Conservation (phyloP, 64 coral and sea anemone species). For the Stichodactyla mertensii region DNA sequence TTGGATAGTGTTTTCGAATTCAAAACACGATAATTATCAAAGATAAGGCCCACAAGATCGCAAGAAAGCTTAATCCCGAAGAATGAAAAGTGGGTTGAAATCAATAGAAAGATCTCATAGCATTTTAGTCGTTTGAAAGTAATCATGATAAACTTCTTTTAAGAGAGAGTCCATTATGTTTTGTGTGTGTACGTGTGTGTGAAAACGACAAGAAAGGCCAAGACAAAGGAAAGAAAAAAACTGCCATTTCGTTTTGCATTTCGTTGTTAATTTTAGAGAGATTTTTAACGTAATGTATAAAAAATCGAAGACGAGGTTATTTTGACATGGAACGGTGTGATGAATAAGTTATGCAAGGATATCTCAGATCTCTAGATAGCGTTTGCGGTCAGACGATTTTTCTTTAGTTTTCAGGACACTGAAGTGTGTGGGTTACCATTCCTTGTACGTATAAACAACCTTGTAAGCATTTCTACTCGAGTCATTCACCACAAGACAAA, state of each 20-base stretch:
- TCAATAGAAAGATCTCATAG: background rate
- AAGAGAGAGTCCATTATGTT: background rate
- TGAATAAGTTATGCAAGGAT: background rate
- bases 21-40: conserved; percentile 10
- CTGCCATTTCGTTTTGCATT: background rate
- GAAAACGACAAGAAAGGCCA: background rate
- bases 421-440: background rate
- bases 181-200: background rate
- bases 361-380: background rate
- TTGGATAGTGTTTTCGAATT: conserved; percentile 1
- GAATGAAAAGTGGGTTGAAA: background rate
- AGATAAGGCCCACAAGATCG: background rate
- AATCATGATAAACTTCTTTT: background rate
- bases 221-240: background rate
- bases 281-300: background rate
- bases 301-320: background rate
- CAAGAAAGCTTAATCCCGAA: background rate
- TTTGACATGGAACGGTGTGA: background rate
- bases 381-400: background rate
- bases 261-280: background rate
- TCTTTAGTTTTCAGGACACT: background rate
- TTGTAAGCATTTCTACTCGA: background rate
- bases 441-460: background rate
- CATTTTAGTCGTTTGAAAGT: background rate
- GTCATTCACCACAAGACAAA: background rate